Conservation (phyloP, 2,113 vertebrate species). For the Arothron firmamentum region DNA sequence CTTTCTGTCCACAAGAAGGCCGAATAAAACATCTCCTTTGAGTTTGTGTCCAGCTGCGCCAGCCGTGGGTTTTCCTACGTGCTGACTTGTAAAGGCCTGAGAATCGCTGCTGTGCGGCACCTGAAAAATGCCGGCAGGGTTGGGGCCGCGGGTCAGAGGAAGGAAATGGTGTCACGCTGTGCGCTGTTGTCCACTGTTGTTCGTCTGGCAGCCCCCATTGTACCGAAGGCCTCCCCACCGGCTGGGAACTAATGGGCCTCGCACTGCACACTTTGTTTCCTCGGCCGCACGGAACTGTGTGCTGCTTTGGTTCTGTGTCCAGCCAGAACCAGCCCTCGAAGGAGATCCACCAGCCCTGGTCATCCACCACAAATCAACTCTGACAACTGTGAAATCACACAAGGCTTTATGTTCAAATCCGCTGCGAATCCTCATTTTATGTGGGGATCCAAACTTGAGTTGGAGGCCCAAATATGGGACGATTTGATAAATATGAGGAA, state of each 20-base stretch:
- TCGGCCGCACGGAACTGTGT: conserved; percentile 16
- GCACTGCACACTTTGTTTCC: conserved; percentile 40
- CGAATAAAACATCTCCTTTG: conserved; percentile 30
- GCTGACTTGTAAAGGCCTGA: conserved; percentile 39
- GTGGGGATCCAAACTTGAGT: no score
- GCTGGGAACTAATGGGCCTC: conserved; percentile 65
- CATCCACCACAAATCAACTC: no score
- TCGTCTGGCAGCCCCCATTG: conserved; percentile 67
- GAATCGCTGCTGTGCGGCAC: conserved; percentile 59
- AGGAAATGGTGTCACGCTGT: conserved; percentile 73
- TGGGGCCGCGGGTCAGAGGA: conserved; percentile 61
- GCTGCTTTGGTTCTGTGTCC: conserved; percentile 6
- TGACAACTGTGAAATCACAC: no score
- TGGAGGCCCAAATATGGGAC: no score
- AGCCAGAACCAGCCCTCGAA: not conserved
- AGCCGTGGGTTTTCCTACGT: conserved; percentile 17
- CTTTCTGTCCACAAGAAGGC: conserved; percentile 5
- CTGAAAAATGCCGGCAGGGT: conserved; percentile 59
- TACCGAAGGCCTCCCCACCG: conserved; percentile 54
- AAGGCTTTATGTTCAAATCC: no score
- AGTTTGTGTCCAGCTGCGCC: conserved; percentile 31
- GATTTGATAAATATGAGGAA: no score
- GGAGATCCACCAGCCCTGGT: no score
- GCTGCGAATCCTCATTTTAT: no score
- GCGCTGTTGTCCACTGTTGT: conserved; percentile 66